Evolutionary conservation across 2,888 invertebrate genomes (phyloP).

Genomic region (Caenorhabditis wallacei): DNA sequence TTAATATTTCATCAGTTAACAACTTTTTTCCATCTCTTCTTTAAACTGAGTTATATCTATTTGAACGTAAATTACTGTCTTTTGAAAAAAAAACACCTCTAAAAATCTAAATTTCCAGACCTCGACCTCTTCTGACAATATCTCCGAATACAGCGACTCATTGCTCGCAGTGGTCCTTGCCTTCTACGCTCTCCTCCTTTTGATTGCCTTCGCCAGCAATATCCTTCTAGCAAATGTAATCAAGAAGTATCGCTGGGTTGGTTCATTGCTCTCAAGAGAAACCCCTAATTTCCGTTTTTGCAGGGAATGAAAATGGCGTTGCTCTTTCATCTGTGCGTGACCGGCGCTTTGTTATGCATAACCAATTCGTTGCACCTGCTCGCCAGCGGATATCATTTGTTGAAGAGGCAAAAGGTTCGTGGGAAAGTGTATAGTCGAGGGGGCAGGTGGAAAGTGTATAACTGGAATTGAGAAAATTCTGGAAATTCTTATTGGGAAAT

Average conservation of each 20-base stretch:
- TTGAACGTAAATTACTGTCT: too few relatives aligned
- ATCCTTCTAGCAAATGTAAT: conserved; percentile 53
- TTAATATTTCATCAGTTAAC: too few relatives aligned
- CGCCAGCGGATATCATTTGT: conserved; percentile 61
- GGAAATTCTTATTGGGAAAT: background rate
- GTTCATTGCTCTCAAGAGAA: conserved; percentile 12
- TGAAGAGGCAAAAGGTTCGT: conserved; percentile 59
- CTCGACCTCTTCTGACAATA: background rate
- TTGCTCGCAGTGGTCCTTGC: conserved; percentile 45
- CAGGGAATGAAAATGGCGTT: conserved; percentile 67
- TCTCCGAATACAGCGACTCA: conserved; percentile 30
- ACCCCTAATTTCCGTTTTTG: background rate
- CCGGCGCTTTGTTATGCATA: conserved; percentile 54
- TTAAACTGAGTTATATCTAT: too few relatives aligned
- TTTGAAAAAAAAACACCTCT: too few relatives aligned
- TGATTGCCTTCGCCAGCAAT: conserved; percentile 45
- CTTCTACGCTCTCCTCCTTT: conserved; percentile 44
- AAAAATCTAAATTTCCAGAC: background rate
- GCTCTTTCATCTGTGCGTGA: conserved; percentile 60
- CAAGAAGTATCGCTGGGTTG: conserved; percentile 61
- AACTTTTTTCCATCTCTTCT: too few relatives aligned
- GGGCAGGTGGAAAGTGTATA: conserved; percentile 23
- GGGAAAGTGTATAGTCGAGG: background rate
- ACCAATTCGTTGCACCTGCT: conserved; percentile 61
- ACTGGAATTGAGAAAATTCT: background rate